Evolutionary conservation across 1,140 invertebrate species (phyloP), one percentile per base, ranked within the genome.

Genomic region (Pogonognathellus flavescens): DNA sequence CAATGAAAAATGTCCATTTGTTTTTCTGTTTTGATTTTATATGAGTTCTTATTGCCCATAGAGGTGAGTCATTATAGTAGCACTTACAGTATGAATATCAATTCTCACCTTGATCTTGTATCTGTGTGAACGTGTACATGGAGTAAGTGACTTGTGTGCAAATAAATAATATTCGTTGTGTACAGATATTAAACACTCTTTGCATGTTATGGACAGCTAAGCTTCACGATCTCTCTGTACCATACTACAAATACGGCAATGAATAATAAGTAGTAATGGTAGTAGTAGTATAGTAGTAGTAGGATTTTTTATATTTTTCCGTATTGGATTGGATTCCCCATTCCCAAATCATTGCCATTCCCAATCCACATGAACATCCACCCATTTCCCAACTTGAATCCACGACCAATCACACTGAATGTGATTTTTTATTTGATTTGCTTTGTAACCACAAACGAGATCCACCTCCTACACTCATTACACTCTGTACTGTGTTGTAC

Each of bases 391-490:
- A 50, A 18, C 0, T 50, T 9, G 31, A 76, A 31, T 50, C 70
- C 70, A 31, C 70, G 16, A 76, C 70, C 70, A 76, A 76, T 76
- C 70, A 31, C 70, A 76, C 49, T 76, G 16, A 50, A 25, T 49
- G 70, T 76, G n/a, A 6, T 76, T 76, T 70, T 76, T 76, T 41
- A 41, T 49, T 76, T 49, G 31, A 76, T 76, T 49, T 76, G 41
- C 13, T 76, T n/a, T 49, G 25, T 50, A 50, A 76, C 14, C 31
- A 31, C 25, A 41, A n/a, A 31, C 14, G 0, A 50, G 70, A 76
- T 50, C 70, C 70, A 76, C 70, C 70, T 76, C 70, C 70, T 76
- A 76, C 70, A 50, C 31, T 76, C 41, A 76, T 76, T 76, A 76
- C 10, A 49, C 16, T 16, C n/a, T 49, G 70, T 72, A n/a, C 49